Percentiles rank a stretch among this genome's conserved stretches.
Conservation (phyloP, 2,797 vertebrate genomes). For the Esox lucius region DNA sequence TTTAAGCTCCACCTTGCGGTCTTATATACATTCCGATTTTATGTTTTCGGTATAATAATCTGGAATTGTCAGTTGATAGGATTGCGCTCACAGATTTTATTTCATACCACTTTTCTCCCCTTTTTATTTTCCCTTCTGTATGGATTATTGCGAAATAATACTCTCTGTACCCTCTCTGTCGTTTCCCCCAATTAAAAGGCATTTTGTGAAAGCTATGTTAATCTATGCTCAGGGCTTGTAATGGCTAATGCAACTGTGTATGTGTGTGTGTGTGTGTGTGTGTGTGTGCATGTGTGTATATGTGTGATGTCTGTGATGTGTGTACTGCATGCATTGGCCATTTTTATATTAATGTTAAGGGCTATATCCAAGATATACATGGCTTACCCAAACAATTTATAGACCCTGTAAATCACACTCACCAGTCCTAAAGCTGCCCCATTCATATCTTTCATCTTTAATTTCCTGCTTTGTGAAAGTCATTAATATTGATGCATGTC, state of each 20-base stretch:
- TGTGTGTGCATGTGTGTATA: constrained; percentile 5
- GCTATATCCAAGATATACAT: neutral
- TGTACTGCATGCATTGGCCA: constrained; percentile 6
- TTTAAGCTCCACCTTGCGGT: neutral
- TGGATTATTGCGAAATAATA: constrained; percentile 12
- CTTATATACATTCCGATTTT: neutral
- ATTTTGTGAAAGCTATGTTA: constrained; percentile 28
- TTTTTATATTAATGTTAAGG: neutral
- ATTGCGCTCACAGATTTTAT: neutral
- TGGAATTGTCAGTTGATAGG: constrained; percentile 5
- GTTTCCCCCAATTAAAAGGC: constrained; percentile 33
- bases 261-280: constrained; percentile 19
- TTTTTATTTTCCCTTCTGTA: constrained; percentile 14
- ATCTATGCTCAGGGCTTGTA: constrained; percentile 29
- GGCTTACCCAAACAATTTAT: neutral
- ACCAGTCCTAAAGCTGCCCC: neutral
- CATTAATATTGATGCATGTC: constrained; percentile 42
- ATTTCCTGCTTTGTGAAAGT: constrained; percentile 22
- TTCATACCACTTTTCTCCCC: constrained; percentile 7
- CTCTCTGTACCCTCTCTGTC: constrained; percentile 23
- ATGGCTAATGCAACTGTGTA: constrained; percentile 9
- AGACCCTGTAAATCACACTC: neutral
- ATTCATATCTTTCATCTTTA: constrained; percentile 19
- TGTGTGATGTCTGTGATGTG: constrained; percentile 21
- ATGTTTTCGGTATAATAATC: neutral